Conservation (phyloP, 2,113 vertebrate genomes). For the Chascanopsetta lugubris region DNA sequence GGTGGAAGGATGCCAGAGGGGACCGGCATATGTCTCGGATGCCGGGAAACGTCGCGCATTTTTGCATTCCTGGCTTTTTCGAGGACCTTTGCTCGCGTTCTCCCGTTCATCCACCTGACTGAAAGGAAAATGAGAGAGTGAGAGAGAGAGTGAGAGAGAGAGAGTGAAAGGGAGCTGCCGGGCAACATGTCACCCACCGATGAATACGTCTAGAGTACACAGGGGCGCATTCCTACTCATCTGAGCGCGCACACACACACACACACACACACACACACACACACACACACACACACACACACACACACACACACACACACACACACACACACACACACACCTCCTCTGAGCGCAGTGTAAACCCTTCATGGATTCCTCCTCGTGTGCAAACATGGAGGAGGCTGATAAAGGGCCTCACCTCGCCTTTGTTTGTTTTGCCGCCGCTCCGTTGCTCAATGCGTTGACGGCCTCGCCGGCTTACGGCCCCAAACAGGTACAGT, state of each 20-base stretch:
- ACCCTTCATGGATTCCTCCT: constrained; percentile 40
- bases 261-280: too few relatives aligned
- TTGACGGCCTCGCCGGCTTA: constrained; percentile 49
- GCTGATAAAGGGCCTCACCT: constrained; percentile 60
- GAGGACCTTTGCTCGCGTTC: constrained; percentile 10
- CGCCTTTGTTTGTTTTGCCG: constrained; percentile 64
- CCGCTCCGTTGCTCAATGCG: constrained; percentile 52
- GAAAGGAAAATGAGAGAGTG: not conserved
- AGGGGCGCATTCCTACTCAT: constrained; percentile 11
- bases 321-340: too few relatives aligned
- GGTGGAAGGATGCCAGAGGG: constrained; percentile 60
- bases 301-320: too few relatives aligned
- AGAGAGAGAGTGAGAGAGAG: not conserved
- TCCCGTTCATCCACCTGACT: constrained; percentile 11
- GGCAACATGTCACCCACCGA: constrained; percentile 22
- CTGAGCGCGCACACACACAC: not conserved
- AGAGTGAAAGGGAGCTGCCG: constrained; percentile 1
- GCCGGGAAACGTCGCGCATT: constrained; percentile 38
- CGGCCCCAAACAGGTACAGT: constrained; percentile 58
- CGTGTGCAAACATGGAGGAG: constrained; percentile 38
- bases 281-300: too few relatives aligned
- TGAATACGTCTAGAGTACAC: constrained; percentile 30
- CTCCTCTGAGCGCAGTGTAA: constrained; percentile 24
- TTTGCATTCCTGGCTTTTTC: constrained; percentile 43
- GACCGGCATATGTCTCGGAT: constrained; percentile 50